A percentile compares a stretch with the other conserved stretches of the same genome.
These are phyloP conservation scores for Phaethornis superciliosus DNA, from an alignment of 2,113 vertebrate species.

Conservation along the genomic window DNA sequence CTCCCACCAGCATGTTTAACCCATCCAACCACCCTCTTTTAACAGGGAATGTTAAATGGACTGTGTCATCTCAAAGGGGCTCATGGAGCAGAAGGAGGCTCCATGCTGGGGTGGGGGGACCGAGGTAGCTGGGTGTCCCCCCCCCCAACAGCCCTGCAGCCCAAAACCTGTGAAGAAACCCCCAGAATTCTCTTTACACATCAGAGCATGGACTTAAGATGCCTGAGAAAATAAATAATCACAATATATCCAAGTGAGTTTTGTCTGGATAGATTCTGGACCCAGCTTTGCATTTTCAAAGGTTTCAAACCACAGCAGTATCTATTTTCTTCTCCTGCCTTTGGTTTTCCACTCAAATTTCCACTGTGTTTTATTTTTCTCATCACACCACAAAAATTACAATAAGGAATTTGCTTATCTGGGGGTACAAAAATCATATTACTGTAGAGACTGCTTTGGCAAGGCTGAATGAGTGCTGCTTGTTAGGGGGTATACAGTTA, in stretches of 20 bases:
- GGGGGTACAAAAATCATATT: neutral
- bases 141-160: neutral
- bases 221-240: neutral
- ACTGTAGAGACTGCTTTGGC: constrained; percentile 15
- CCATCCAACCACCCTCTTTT: fast-evolving
- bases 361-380: neutral
- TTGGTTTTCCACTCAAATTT: neutral
- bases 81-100: neutral
- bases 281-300: neutral
- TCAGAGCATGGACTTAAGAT: neutral
- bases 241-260: neutral
- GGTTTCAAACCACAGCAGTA: neutral
- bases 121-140: neutral
- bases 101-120: fast-evolving
- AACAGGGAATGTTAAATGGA: fast-evolving
- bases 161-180: neutral
- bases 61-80: neutral
- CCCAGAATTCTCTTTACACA: neutral
- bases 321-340: neutral
- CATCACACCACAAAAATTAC: neutral
- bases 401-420: constrained; percentile 10
- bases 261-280: neutral
- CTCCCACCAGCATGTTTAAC: fast-evolving
- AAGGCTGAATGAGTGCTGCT: neutral
- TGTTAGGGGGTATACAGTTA: neutral